A percentile compares a stretch with the other conserved stretches of the same genome.
phyloP scores from a whole-genome alignment of 2,797 vertebrate species.

The Chromis chromis region DNA sequence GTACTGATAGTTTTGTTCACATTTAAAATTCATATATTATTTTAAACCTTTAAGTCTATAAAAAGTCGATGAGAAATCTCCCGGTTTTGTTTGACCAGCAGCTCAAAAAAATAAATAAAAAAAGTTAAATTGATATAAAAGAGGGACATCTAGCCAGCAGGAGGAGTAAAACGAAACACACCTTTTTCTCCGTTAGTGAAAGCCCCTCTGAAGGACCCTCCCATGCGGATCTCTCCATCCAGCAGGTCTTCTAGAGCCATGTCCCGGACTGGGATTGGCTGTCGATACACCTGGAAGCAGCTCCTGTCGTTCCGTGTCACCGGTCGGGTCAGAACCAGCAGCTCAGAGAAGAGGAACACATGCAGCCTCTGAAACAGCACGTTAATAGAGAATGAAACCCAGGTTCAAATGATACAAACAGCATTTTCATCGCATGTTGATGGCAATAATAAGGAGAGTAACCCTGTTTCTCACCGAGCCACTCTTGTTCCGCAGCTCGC shows the following conservation, averaged over 20 bases:
- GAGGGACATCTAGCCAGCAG: background rate
- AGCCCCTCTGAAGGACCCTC: constrained; percentile 95
- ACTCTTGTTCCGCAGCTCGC: constrained; percentile 94
- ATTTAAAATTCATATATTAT: too few species aligned
- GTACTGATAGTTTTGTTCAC: background rate
- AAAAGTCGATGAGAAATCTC: background rate
- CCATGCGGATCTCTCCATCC: constrained; percentile 95
- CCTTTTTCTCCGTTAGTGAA: constrained; percentile 96
- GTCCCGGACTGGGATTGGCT: constrained; percentile 92
- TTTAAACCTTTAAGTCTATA: background rate
- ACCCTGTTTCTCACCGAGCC: constrained; percentile 87
- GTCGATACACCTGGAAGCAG: constrained; percentile 95
- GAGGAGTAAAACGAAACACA: constrained; percentile 55
- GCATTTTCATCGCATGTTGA: too few species aligned
- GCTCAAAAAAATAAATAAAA: background rate
- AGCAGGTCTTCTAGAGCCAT: constrained; percentile 95
- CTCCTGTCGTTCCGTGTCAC: constrained; percentile 92
- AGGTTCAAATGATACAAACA: background rate
- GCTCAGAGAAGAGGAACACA: constrained; percentile 95
- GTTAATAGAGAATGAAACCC: background rate
- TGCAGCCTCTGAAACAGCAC: constrained; percentile 88
- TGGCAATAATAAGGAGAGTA: background rate
- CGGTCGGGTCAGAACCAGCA: constrained; percentile 93
- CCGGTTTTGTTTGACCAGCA: background rate
- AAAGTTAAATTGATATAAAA: background rate